Percentiles rank a stretch among this genome's conserved stretches.
These are phyloP conservation scores for Drosophila atripex DNA, from an alignment of 2,888 invertebrate species.

Conservation along the genomic window DNA sequence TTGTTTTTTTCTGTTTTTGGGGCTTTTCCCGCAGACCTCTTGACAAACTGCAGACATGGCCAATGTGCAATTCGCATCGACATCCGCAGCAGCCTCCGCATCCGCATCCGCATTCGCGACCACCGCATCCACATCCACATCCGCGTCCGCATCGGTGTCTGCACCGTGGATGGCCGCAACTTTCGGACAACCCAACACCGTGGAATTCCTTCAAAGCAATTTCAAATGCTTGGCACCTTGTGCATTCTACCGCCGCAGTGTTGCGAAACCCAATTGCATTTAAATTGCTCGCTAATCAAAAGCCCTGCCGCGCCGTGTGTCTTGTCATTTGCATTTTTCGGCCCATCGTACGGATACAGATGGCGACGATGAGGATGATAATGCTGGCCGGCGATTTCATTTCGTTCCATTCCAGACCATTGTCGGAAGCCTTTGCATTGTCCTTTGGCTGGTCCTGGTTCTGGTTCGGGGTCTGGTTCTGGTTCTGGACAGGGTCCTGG, in stretches of 20 bases:
- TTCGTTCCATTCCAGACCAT: constrained; percentile 20
- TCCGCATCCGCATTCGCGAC: constrained; percentile 16
- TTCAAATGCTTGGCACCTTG: constrained; percentile 40
- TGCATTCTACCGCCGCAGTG: constrained; percentile 18
- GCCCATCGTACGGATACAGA: constrained; percentile 57
- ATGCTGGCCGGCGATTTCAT: constrained; percentile 35
- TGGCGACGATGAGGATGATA: constrained; percentile 49
- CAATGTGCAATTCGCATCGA: constrained; percentile 53
- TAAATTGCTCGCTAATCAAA: constrained; percentile 74
- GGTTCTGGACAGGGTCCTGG: constrained; percentile 14
- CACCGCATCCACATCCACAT: constrained; percentile 3
- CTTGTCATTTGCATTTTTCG: constrained; percentile 66
- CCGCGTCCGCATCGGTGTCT: constrained; percentile 1
- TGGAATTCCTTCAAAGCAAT: constrained; percentile 37
- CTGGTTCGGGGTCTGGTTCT: constrained; percentile 10
- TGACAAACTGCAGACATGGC: constrained; percentile 71
- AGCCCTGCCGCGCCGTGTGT: constrained; percentile 39
- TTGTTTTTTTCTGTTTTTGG: constrained; percentile 17
- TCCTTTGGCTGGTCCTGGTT: constrained; percentile 24
- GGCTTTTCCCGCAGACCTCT: constrained; percentile 47
- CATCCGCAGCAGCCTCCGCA: constrained; percentile 38
- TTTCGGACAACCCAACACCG: constrained; percentile 12
- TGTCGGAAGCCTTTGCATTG: constrained; percentile 35
- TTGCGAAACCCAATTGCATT: constrained; percentile 65
- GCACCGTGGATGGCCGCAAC: constrained; percentile 23